Evolutionary conservation across 1,140 invertebrate genomes (phyloP).

Genomic region (Camponotus vicinus): DNA sequence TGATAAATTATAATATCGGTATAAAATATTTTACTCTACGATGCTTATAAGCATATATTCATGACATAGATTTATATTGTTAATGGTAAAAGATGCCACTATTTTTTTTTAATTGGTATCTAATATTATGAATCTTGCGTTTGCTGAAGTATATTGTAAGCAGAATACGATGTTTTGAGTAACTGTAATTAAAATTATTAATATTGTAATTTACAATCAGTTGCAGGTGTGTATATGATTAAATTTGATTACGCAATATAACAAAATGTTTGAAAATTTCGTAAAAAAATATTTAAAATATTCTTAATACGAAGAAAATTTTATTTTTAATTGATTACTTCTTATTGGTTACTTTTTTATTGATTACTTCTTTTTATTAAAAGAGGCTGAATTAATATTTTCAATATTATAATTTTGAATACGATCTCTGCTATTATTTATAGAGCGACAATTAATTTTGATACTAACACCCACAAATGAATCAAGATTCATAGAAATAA

Average conservation of each 20-base stretch:
- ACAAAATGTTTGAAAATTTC: background rate
- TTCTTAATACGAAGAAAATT: background rate
- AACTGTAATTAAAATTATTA: conserved; percentile 54
- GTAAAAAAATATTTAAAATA: background rate
- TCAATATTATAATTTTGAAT: background rate
- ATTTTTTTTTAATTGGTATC: background rate
- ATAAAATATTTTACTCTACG: background rate
- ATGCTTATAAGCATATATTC: background rate
- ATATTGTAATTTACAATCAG: background rate
- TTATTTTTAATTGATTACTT: background rate
- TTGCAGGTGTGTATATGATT: background rate
- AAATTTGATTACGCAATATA: background rate
- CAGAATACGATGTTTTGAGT: conserved; percentile 67
- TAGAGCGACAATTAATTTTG: background rate
- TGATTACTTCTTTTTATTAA: background rate
- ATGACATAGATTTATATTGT: conserved; percentile 16
- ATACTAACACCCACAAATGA: conserved; percentile 61
- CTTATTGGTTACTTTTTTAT: background rate
- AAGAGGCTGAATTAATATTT: background rate
- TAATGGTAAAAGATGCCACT: too few species aligned
- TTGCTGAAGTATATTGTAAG: conserved; percentile 64
- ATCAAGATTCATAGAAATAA: conserved; percentile 60
- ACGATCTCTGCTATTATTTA: background rate
- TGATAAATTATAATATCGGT: background rate
- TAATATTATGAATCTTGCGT: background rate